Base-by-base conservation (phyloP, 2,113 vertebrate genomes). In the Barnardius zonarius region DNA sequence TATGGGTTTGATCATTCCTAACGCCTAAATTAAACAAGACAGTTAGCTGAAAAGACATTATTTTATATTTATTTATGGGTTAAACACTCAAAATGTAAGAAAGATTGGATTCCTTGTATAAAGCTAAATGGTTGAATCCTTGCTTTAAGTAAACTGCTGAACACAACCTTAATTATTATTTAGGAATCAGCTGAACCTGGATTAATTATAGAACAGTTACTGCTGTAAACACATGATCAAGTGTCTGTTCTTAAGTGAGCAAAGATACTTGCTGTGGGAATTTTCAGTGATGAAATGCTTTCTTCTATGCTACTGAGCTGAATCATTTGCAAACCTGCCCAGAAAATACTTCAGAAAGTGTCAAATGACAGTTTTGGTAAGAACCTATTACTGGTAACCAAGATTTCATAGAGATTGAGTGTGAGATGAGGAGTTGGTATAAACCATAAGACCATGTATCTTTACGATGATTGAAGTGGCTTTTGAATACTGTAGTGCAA, bases 161-260 rank as follows among this genome's bases (percentile, higher is more conserved):
- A 77, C 41, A 81, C 25, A 81, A 72, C 39, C 31, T 92, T 96
- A 93, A 91, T 93, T 90, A 90, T 93, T 95, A 94, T 88, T 85
- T 94, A 92, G 51, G 46, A 93, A 84, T 88, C 85, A 77, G 27
- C 25, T 88, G 68, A 96, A 86, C 16, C 30, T 86, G 63, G 62
- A 83, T 88, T 92, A 93, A 75, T 96, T 95, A 86, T 55, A 86
- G 88, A 96, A 63, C 55, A 83, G 64, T 79, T 90, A 70, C 84
- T 95, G 31, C 44, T 88, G 80, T 57, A 88, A 66, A 77, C 48
- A 46, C 25, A 23, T 1, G 1, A 83, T 81, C 73, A 81, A 95
- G 64, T 37, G 30, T 63, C 67, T 88, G 79, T 51, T 96, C 76
- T 75, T 81, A 61, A 90, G 43, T 88, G 64, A 88, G 31, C 15